Evolutionary conservation across 64 coral and sea anemone genomes (phyloP).

Genomic region (Platygyra sinensis): DNA sequence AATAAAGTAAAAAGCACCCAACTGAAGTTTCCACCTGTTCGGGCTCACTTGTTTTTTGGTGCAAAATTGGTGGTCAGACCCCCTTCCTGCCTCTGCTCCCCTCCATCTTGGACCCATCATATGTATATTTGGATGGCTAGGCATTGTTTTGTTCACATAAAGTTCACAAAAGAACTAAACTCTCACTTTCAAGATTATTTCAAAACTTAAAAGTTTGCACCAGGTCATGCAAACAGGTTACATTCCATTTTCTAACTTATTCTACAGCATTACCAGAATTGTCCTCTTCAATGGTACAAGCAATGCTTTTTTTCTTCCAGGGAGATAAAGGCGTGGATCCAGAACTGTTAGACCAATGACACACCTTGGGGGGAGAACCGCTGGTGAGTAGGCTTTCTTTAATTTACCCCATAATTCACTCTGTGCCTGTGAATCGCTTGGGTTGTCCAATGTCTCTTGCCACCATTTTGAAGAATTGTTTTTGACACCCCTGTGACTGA

Average conservation of each 20-base stretch:
- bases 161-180: too few relatives aligned
- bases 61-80: too few relatives aligned
- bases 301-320: slow-evolving; percentile 75
- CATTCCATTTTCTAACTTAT: too few relatives aligned
- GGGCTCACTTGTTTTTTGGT: too few relatives aligned
- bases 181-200: too few relatives aligned
- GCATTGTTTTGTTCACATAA: too few relatives aligned
- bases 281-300: not conserved
- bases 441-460: not conserved
- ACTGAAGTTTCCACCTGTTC: too few relatives aligned
- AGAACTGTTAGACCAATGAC: slow-evolving; percentile 73
- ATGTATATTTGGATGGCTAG: too few relatives aligned
- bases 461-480: not conserved
- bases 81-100: too few relatives aligned
- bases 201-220: too few relatives aligned
- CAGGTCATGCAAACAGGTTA: not conserved
- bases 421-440: not conserved
- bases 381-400: not conserved
- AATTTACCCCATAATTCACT: slow-evolving; percentile 28
- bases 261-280: not conserved
- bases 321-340: slow-evolving; percentile 86
- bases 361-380: slow-evolving; percentile 49
- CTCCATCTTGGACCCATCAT: too few relatives aligned
- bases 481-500: not conserved
- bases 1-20: too few relatives aligned